Base-by-base conservation (phyloP, 1,140 invertebrate genomes). In the Sitodiplosis mosellana region DNA sequence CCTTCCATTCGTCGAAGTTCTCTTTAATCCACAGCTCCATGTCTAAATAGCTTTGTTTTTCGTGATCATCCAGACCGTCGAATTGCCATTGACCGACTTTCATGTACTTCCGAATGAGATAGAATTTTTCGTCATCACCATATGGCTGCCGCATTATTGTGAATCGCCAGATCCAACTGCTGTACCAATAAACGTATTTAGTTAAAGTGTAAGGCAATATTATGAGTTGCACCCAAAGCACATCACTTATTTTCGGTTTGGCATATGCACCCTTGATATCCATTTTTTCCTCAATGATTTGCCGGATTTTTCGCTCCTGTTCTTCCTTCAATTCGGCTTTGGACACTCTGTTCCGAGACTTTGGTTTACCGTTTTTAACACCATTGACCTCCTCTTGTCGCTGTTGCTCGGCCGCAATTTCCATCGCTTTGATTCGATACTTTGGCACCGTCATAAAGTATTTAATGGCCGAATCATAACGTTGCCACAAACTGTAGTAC, bases 191-290 rank as follows among this genome's bases (percentile, higher is more conserved):
- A 36, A 84, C 65, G 58, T 83, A 87, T 47, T 65, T 65, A 20
- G 68, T 54, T 12, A 86, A 56, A 18, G 78, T 80, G 56, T 83
- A 82, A 0, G 88, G 88, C 21, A 79, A 70, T 27, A 87, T 73
- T 33, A 88, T 61, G 33, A 92, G 59, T 62, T 90, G 83, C 46
- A 90, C 68, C 80, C 84, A 87, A 10, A 92, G 62, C 1, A 91
- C 76, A 64, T 91, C 79, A 27, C 65, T 68, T 3, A 82, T 59
- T 47, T 73, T 75, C 7, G 85, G 86, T 59, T 86, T 88, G 0
- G 83, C 81, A 66, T 90, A 92, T 7, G 85, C 84, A 4, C 88
- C 88, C 59, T 84, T 78, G 33, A 91, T 88, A 60, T 90, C 85
- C 76, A 92, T 87, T 58, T 90, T 90, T 53, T 88, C 78, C 67